These are phyloP conservation scores for Meandrina meandrites DNA, from an alignment of 92 coral and sea anemone species.

Conservation along the genomic window DNA sequence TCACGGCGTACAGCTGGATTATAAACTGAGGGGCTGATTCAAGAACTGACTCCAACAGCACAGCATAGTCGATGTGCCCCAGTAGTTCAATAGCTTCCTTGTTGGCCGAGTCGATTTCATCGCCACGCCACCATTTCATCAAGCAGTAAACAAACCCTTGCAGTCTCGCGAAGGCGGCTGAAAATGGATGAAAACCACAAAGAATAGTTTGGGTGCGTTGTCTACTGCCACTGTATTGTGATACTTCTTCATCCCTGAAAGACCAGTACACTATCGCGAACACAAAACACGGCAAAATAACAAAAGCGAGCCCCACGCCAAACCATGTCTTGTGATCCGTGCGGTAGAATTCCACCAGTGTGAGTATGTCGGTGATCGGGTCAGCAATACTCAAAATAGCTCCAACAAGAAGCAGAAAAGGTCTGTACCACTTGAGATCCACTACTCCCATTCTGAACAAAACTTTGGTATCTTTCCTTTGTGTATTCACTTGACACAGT, in stretches of 20 bases:
- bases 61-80: neutral
- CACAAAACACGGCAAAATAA: conserved; percentile 27
- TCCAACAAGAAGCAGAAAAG: conserved; percentile 17
- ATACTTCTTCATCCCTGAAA: no score
- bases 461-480: no score
- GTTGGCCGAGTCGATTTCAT: neutral
- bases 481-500: no score
- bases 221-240: neutral
- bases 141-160: conserved; percentile 13
- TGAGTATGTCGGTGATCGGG: conserved; percentile 41
- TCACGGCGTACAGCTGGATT: conserved; percentile 54
- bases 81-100: neutral
- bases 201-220: neutral
- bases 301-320: conserved; percentile 31
- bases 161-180: conserved; percentile 25
- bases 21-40: conserved; percentile 64
- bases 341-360: conserved; percentile 41
- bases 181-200: conserved; percentile 31
- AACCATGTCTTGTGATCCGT: conserved; percentile 37
- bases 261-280: neutral
- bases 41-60: conserved; percentile 35
- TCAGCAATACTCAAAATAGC: conserved; percentile 37
- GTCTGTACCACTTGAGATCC: conserved; percentile 28
- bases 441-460: no score
- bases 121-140: conserved; percentile 15